A percentile compares a stretch with the other conserved stretches of the same genome.
phyloP scores from a whole-genome alignment of 1,140 invertebrate species.

The Artemia franciscana region DNA sequence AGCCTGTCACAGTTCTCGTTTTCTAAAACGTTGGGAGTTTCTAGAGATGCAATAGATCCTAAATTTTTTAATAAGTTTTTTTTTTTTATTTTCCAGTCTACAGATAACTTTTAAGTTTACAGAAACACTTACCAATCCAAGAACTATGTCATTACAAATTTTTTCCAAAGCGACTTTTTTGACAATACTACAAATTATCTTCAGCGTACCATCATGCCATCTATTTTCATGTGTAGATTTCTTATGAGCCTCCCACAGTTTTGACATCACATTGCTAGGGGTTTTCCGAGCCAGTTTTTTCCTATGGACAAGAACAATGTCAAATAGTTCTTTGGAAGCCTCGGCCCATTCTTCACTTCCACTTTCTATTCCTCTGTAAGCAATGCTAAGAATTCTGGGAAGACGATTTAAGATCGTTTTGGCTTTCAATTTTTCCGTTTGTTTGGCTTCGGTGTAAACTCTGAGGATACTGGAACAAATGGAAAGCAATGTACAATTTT shows the following conservation, averaged over 20 bases:
- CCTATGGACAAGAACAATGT: background rate
- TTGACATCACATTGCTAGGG: background rate
- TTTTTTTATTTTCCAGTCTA: too few species aligned
- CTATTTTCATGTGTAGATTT: background rate
- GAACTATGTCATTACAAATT: background rate
- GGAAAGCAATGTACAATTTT: background rate
- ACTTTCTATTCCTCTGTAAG: background rate
- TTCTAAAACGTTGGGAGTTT: too few species aligned
- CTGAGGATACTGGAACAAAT: background rate
- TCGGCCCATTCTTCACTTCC: background rate
- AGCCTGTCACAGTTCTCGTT: too few species aligned
- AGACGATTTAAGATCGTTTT: background rate
- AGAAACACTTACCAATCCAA: background rate
- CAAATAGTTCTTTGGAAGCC: background rate
- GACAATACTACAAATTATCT: background rate
- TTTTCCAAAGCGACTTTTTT: background rate
- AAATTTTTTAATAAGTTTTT: too few species aligned
- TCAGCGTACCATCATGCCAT: background rate
- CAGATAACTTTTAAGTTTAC: too few species aligned
- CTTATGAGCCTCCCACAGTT: background rate
- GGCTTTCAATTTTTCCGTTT: background rate
- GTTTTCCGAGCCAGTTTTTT: background rate
- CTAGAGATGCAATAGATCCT: too few species aligned
- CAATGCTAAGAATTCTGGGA: background rate
- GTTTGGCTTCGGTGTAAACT: background rate